phyloP scores from a whole-genome alignment of 2,888 invertebrate species.

The Steromphala cineraria region DNA sequence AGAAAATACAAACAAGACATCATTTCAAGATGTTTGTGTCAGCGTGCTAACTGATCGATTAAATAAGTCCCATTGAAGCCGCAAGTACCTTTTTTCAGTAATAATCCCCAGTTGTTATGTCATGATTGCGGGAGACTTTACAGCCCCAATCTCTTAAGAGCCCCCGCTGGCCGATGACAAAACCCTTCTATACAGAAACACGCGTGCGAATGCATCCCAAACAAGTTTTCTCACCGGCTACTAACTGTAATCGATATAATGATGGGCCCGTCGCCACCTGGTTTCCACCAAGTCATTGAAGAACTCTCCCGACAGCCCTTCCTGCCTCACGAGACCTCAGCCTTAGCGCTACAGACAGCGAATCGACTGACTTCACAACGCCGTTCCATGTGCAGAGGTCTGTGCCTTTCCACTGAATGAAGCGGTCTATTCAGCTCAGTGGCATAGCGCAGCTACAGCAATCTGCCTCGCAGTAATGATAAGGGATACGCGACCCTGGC shows the following conservation, averaged over 20 bases:
- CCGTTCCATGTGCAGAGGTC: neutral
- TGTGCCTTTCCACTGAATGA: neutral
- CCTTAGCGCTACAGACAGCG: neutral
- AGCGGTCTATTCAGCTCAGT: neutral
- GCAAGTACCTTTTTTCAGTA: no score
- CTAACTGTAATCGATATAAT: neutral
- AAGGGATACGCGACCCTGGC: neutral
- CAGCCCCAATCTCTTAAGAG: neutral
- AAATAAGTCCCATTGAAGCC: no score
- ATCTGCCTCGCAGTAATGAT: neutral
- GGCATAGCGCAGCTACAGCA: neutral
- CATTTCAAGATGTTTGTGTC: no score
- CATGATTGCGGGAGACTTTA: no score
- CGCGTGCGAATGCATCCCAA: slow-evolving; percentile 3
- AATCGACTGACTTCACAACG: neutral
- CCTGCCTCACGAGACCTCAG: neutral
- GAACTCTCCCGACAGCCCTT: neutral
- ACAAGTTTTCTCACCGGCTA: neutral
- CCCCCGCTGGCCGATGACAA: neutral
- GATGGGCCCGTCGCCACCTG: neutral
- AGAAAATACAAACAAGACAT: no score
- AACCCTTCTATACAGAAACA: neutral
- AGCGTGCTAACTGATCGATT: no score
- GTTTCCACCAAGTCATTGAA: neutral
- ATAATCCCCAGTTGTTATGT: no score